Conservation (phyloP, 2,888 invertebrate genomes). For the Caradrina clavipalpis region DNA sequence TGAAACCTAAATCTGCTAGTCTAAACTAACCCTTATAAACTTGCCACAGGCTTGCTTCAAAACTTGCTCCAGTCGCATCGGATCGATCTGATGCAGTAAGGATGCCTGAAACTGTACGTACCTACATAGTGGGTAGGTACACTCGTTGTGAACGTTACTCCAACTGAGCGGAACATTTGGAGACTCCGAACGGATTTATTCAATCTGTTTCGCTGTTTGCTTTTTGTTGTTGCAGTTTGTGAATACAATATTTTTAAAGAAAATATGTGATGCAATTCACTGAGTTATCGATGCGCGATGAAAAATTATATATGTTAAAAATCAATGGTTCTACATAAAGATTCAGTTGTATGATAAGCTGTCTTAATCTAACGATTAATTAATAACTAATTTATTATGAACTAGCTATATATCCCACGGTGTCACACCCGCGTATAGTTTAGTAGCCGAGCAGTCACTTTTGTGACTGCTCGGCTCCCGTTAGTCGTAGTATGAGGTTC, state of each 20-base stretch:
- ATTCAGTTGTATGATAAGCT: too few species aligned
- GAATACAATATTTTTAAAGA: constrained; percentile 8
- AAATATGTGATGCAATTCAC: not conserved
- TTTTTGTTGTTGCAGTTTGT: constrained; percentile 1
- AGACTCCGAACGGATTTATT: constrained; percentile 34
- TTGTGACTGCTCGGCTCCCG: too few species aligned
- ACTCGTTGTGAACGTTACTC: constrained; percentile 21
- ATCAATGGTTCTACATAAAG: too few species aligned
- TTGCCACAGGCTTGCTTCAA: not conserved
- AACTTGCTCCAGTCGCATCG: constrained; percentile 20
- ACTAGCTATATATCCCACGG: too few species aligned
- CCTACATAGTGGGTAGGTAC: not conserved
- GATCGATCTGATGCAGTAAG: constrained; percentile 42
- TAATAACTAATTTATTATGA: too few species aligned
- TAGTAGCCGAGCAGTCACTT: too few species aligned
- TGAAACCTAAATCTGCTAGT: not conserved
- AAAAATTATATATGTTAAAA: too few species aligned
- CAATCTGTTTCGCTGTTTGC: constrained; percentile 22
- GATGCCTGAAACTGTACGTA: constrained; percentile 13
- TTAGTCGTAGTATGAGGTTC: too few species aligned
- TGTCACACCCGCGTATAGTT: too few species aligned
- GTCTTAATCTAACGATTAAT: too few species aligned
- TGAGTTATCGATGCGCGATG: not conserved
- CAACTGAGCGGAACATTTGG: constrained; percentile 29
- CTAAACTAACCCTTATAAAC: constrained; percentile 24